Conservation (phyloP, 1,140 invertebrate species). For the Drosophila paulistorum region DNA sequence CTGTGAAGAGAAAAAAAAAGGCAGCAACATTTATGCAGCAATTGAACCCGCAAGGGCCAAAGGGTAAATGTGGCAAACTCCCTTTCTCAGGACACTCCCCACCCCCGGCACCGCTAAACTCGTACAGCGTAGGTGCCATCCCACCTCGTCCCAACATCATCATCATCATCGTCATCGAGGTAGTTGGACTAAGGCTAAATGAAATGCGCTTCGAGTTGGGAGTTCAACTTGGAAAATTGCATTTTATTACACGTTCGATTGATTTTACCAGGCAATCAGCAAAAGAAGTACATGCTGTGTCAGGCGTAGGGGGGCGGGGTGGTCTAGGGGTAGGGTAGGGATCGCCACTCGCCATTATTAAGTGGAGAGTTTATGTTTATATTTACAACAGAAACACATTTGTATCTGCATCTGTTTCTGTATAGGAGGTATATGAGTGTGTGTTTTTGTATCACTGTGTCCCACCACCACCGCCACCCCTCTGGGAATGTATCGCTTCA, state of each 20-base stretch:
- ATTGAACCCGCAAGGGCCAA: constrained; percentile 73
- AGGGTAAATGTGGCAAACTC: constrained; percentile 46
- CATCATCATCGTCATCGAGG: neutral
- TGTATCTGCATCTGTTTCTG: constrained; percentile 25
- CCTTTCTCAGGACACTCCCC: constrained; percentile 5
- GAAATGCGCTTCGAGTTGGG: constrained; percentile 39
- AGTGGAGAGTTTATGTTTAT: constrained; percentile 76
- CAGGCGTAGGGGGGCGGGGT: neutral
- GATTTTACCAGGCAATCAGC: constrained; percentile 48
- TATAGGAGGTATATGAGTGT: constrained; percentile 8
- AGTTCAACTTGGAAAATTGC: constrained; percentile 62
- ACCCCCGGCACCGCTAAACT: neutral
- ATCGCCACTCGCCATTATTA: constrained; percentile 65
- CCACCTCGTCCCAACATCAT: neutral
- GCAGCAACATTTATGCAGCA: constrained; percentile 66
- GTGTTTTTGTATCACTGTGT: constrained; percentile 11
- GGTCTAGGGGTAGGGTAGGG: constrained; percentile 3
- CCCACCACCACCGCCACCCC: constrained; percentile 5
- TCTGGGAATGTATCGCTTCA: constrained; percentile 47
- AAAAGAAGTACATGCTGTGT: constrained; percentile 7
- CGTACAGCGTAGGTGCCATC: neutral
- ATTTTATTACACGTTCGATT: constrained; percentile 80
- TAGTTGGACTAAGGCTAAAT: constrained; percentile 33
- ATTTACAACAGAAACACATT: constrained; percentile 59
- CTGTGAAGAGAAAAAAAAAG: constrained; percentile 4